These are phyloP conservation scores for Cydia pomonella DNA, from an alignment of 1,140 invertebrate genomes.

Conservation along the genomic window DNA sequence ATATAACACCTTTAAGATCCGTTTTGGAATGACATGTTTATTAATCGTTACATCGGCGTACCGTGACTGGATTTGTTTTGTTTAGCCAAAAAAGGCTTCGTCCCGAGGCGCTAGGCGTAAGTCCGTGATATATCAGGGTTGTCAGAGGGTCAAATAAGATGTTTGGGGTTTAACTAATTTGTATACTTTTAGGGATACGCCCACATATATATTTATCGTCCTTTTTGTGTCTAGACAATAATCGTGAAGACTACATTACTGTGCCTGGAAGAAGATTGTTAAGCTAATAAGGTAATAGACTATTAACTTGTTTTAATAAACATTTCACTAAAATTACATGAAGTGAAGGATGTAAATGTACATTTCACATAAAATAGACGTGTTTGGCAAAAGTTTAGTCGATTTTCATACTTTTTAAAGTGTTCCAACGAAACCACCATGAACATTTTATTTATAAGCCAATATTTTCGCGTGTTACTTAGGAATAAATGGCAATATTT, in stretches of 20 bases:
- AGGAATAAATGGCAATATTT: background rate
- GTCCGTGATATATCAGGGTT: slow-evolving; percentile 28
- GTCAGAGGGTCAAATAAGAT: slow-evolving; percentile 22
- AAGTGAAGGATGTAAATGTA: too few relatives aligned
- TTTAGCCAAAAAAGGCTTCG: slow-evolving; percentile 20
- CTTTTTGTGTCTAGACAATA: background rate
- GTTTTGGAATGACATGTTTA: background rate
- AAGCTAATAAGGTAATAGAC: background rate
- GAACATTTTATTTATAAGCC: background rate
- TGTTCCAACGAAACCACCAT: background rate
- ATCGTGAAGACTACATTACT: background rate
- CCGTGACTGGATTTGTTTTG: slow-evolving; percentile 25
- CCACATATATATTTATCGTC: slow-evolving; percentile 2
- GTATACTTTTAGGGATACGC: slow-evolving; percentile 2
- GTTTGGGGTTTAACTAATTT: background rate
- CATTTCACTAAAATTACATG: too few relatives aligned
- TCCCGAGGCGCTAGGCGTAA: slow-evolving; percentile 17
- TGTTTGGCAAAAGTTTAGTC: too few relatives aligned
- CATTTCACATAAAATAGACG: too few relatives aligned
- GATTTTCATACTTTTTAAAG: too few relatives aligned
- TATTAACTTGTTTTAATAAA: too few relatives aligned
- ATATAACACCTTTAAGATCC: background rate
- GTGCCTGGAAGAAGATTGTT: background rate
- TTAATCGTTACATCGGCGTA: slow-evolving; percentile 10
- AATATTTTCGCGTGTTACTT: background rate